Conservation (phyloP, 2,888 invertebrate species). For the Agrochola litura region DNA sequence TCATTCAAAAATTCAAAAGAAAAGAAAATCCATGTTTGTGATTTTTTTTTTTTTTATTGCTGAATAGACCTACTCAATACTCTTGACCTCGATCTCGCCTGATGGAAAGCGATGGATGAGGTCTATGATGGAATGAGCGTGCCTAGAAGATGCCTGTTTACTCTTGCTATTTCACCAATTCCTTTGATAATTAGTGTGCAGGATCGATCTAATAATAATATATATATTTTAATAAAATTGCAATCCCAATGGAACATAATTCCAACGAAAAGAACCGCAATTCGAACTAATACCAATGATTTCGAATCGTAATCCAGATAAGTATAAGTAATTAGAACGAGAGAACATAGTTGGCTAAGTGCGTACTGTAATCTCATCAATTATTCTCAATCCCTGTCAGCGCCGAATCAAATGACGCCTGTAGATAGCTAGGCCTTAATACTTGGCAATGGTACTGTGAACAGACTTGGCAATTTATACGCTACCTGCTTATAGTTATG, state of each 20-base stretch:
- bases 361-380: slow-evolving; percentile 51
- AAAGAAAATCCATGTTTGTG: neutral
- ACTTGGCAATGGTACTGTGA: slow-evolving; percentile 7
- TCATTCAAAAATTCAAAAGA: too few species aligned
- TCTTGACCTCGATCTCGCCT: too few species aligned
- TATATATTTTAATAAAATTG: neutral
- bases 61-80: too few species aligned
- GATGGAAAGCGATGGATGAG: too few species aligned
- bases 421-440: slow-evolving; percentile 13
- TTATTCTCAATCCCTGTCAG: slow-evolving; percentile 48
- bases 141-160: too few species aligned
- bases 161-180: neutral
- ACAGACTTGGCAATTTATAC: slow-evolving; percentile 16
- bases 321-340: neutral
- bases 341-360: slow-evolving; percentile 39
- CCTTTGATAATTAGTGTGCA: neutral
- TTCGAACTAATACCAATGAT: neutral
- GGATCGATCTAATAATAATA: too few species aligned
- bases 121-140: too few species aligned
- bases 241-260: neutral
- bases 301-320: neutral
- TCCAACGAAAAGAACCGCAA: neutral
- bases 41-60: too few species aligned
- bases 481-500: neutral
- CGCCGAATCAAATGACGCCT: slow-evolving; percentile 25